Percentiles rank a stretch among this genome's conserved stretches.
These are phyloP conservation scores for Steatocranus sp. DNA, from an alignment of 2,797 vertebrate species.

Conservation along the genomic window DNA sequence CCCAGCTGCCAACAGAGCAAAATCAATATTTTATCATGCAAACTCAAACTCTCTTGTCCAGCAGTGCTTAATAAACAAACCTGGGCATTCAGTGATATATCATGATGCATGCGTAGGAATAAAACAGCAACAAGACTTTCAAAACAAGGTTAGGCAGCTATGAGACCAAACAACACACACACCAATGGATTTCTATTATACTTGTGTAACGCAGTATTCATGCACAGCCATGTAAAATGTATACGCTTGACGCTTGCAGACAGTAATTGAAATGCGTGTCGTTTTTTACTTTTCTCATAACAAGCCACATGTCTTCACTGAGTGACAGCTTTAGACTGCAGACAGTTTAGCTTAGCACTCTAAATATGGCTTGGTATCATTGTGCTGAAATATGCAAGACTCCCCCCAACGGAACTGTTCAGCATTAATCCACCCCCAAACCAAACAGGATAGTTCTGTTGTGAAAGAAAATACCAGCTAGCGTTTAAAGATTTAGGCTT, in stretches of 20 bases:
- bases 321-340: not conserved
- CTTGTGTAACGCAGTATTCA: not conserved
- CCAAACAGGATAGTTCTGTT: not conserved
- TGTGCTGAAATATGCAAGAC: not conserved
- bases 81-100: not conserved
- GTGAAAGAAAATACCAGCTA: not conserved
- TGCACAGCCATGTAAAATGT: not conserved
- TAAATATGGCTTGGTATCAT: not conserved
- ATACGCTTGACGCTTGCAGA: not conserved
- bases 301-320: not conserved
- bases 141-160: not conserved
- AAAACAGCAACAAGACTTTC: not conserved
- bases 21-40: not conserved
- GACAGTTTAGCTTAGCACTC: not conserved
- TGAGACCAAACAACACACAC: not conserved
- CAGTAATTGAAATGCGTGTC: not conserved
- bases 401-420: not conserved
- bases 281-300: not conserved
- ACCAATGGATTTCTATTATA: not conserved
- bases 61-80: not conserved
- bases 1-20: not conserved
- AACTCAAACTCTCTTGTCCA: not conserved
- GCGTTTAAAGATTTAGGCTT: not conserved
- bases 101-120: not conserved
- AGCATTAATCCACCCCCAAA: not conserved